phyloP scores from a whole-genome alignment of 2,113 vertebrate species.

The Hypocryptadius cinnamomeus region DNA sequence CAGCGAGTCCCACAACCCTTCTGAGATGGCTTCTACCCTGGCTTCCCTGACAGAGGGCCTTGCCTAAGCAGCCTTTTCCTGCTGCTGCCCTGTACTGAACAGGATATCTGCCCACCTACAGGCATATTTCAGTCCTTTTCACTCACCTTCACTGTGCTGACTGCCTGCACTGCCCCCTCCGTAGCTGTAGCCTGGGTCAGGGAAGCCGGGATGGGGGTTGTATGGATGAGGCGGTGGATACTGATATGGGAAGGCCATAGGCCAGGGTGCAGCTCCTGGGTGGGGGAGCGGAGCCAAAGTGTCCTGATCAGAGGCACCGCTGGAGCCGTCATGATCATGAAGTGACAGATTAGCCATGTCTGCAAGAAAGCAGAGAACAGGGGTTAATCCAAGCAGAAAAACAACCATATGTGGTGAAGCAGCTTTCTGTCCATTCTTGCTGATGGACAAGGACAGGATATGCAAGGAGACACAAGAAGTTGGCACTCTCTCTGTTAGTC shows the following conservation, averaged over 20 bases:
- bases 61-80: neutral
- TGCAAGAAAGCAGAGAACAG: conserved; percentile 41
- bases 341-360: conserved; percentile 86
- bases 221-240: conserved; percentile 87
- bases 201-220: conserved; percentile 79
- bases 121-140: neutral
- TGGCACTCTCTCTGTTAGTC: neutral
- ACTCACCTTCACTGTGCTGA: conserved; percentile 87
- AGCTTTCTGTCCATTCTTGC: neutral
- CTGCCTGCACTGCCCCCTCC: conserved; percentile 81
- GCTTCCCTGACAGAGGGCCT: neutral
- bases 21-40: neutral
- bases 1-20: neutral
- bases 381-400: neutral
- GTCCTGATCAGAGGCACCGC: conserved; percentile 86
- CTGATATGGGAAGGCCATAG: conserved; percentile 87
- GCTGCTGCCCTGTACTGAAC: neutral
- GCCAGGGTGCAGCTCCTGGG: conserved; percentile 92
- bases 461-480: neutral
- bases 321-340: conserved; percentile 86
- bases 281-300: conserved; percentile 88
- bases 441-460: neutral
- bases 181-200: conserved; percentile 77
- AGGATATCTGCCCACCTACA: neutral
- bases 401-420: neutral